A percentile compares a stretch with the other conserved stretches of the same genome.
Evolutionary conservation across 2,113 vertebrate species (phyloP).

Genomic region (Saimiri boliviensis): DNA sequence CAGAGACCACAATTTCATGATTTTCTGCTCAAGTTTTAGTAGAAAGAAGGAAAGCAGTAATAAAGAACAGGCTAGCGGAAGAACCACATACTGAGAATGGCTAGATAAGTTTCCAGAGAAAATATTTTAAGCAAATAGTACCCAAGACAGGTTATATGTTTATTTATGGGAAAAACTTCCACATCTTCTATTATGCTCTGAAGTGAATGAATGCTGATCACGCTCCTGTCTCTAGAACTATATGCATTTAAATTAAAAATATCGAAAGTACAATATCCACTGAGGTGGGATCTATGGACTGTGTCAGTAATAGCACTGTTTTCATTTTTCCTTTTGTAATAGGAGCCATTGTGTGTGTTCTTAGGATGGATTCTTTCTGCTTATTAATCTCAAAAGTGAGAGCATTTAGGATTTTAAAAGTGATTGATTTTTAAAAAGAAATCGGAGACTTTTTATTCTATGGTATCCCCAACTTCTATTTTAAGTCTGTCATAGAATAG

Average conservation of each 20-base stretch:
- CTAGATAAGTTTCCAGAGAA: constrained; percentile 81
- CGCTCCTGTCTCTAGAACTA: constrained; percentile 76
- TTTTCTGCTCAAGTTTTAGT: neutral
- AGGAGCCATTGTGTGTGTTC: constrained; percentile 84
- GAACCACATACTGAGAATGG: constrained; percentile 67
- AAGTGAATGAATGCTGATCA: constrained; percentile 82
- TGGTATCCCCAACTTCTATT: constrained; percentile 77
- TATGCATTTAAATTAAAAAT: constrained; percentile 89
- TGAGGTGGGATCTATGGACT: constrained; percentile 86
- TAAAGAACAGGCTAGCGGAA: constrained; percentile 25
- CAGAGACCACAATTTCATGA: neutral
- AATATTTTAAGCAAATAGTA: constrained; percentile 82
- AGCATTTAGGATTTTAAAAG: constrained; percentile 82
- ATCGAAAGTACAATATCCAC: constrained; percentile 83
- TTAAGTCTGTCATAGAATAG: constrained; percentile 78
- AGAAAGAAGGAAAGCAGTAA: constrained; percentile 27
- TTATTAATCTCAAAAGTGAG: constrained; percentile 88
- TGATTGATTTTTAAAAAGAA: constrained; percentile 81
- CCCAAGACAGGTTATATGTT: constrained; percentile 83
- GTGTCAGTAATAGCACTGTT: constrained; percentile 84
- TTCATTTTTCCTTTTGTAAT: constrained; percentile 88
- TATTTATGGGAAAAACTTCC: constrained; percentile 82
- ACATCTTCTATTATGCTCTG: constrained; percentile 81
- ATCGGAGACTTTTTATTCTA: constrained; percentile 69
- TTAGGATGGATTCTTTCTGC: constrained; percentile 85